phyloP scores from a whole-genome alignment of 2,113 vertebrate genomes.

The Mirounga angustirostris region DNA sequence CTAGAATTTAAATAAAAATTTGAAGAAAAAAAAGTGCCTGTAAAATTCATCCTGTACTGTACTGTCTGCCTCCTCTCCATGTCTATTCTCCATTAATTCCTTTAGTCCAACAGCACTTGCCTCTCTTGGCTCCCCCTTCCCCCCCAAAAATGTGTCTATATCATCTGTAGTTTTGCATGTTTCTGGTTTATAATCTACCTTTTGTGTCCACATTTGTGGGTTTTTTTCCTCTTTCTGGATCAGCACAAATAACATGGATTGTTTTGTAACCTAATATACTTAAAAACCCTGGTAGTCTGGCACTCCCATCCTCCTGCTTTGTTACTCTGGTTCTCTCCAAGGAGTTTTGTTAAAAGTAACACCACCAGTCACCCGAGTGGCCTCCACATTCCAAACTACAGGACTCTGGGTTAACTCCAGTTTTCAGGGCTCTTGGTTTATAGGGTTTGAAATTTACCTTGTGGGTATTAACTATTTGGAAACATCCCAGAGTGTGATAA shows the following conservation, averaged over 20 bases:
- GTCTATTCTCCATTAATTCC: not conserved
- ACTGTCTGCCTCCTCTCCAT: not conserved
- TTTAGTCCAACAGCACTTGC: not conserved
- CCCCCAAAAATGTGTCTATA: not conserved
- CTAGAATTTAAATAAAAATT: not conserved
- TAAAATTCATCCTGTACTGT: not conserved
- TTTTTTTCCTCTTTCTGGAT: not conserved
- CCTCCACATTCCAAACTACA: not conserved
- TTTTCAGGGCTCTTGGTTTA: not conserved
- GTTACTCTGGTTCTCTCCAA: not conserved
- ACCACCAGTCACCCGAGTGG: not conserved
- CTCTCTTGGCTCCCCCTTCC: not conserved
- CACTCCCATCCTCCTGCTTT: not conserved
- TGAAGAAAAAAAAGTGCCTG: not conserved
- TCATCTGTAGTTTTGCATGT: not conserved
- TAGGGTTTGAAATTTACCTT: not conserved
- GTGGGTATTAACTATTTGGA: not conserved
- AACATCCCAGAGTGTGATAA: not conserved
- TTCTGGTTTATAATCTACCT: not conserved
- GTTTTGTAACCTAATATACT: not conserved
- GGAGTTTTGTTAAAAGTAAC: not conserved
- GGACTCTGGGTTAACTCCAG: not conserved
- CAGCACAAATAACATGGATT: not conserved
- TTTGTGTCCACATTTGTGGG: not conserved
- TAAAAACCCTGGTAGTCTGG: not conserved